Evolutionary conservation across 2,113 vertebrate species (phyloP).

Genomic region (Lota lota): DNA sequence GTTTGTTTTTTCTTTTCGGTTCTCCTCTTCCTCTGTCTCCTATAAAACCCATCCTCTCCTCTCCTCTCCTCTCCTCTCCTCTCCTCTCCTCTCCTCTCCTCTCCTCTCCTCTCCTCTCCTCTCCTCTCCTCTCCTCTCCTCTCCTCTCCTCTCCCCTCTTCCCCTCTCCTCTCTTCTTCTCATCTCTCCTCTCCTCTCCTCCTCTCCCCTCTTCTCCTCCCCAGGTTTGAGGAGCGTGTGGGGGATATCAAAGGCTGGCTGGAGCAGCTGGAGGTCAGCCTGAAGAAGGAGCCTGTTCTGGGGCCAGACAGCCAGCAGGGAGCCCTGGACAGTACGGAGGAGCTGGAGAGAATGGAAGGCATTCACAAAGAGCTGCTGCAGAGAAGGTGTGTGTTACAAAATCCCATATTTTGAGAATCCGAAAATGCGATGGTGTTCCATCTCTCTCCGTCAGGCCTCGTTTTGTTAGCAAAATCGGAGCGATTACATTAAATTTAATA

Average conservation of each 20-base stretch:
- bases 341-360: slow-evolving; percentile 85
- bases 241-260: slow-evolving; percentile 83
- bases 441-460: too few species aligned
- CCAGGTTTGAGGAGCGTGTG: slow-evolving; percentile 84
- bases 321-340: slow-evolving; percentile 79
- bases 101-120: too few species aligned
- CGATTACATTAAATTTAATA: too few species aligned
- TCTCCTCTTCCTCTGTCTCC: too few species aligned
- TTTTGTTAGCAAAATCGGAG: too few species aligned
- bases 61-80: too few species aligned
- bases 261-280: slow-evolving; percentile 80
- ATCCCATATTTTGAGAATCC: too few species aligned
- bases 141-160: neutral
- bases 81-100: too few species aligned
- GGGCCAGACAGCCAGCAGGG: slow-evolving; percentile 78
- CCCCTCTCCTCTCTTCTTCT: neutral
- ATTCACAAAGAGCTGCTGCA: slow-evolving; percentile 83
- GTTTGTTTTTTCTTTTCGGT: too few species aligned
- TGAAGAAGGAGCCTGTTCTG: slow-evolving; percentile 75
- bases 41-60: too few species aligned
- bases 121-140: neutral
- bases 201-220: slow-evolving; percentile 3
- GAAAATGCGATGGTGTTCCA: too few species aligned
- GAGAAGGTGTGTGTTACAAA: slow-evolving; percentile 75
- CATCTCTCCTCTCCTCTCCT: neutral